Percentiles rank a stretch among this genome's conserved stretches.
Conservation (phyloP, 2,888 invertebrate species). For the Eupithecia inturbata region DNA sequence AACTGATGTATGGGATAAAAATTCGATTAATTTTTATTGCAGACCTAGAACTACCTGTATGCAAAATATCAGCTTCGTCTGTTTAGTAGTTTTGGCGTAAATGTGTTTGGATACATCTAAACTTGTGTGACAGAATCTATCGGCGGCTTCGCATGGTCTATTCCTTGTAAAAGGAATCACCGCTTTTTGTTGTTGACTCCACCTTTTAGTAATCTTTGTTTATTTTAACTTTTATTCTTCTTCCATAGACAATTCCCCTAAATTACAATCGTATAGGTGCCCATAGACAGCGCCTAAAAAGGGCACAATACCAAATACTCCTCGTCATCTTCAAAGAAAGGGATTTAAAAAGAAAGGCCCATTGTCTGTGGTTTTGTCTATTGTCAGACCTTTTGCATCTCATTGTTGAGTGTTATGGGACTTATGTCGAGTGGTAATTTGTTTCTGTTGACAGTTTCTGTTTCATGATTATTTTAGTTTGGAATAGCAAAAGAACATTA, state of each 20-base stretch:
- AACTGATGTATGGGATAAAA: no score
- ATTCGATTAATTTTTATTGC: no score
- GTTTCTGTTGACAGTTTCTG: slow-evolving; percentile 5
- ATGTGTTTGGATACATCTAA: no score
- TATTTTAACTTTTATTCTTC: not conserved
- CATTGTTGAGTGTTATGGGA: slow-evolving; percentile 24
- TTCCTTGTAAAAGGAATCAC: not conserved
- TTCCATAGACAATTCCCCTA: not conserved
- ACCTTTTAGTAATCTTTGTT: not conserved
- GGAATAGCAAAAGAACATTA: no score
- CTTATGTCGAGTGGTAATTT: slow-evolving; percentile 23
- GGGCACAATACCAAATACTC: slow-evolving; percentile 29
- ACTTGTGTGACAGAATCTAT: no score
- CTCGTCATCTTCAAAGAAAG: slow-evolving; percentile 41
- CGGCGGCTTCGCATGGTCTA: not conserved
- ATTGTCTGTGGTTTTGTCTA: slow-evolving; percentile 39
- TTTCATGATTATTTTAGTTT: not conserved
- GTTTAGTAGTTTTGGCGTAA: no score
- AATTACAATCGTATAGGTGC: slow-evolving; percentile 3
- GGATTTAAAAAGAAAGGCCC: slow-evolving; percentile 41
- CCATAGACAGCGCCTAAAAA: slow-evolving; percentile 24
- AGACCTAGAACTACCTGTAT: no score
- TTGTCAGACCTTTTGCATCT: slow-evolving; percentile 38
- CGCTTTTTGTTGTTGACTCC: not conserved
- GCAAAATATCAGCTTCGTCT: no score